A percentile compares a stretch with the other conserved stretches of the same genome.
Conservation (phyloP, 2,113 vertebrate species). For the Mustelus asterias region DNA sequence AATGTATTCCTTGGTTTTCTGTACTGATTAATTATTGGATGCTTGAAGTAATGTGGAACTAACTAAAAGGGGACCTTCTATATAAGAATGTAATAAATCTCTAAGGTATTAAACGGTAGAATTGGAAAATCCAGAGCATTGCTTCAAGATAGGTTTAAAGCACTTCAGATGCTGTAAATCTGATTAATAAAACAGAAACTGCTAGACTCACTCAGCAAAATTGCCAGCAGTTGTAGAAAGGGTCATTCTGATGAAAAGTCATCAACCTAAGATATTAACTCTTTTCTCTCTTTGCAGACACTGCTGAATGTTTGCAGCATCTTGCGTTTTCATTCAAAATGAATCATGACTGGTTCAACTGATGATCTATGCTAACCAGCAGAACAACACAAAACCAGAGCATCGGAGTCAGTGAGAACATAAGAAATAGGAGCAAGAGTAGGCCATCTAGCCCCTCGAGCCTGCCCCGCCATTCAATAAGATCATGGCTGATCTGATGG, state of each 20-base stretch:
- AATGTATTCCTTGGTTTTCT: background rate
- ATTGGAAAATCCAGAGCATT: background rate
- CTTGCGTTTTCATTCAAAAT: background rate
- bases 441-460: too few relatives aligned
- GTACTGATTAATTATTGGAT: background rate
- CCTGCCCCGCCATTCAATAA: too few relatives aligned
- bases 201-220: too few relatives aligned
- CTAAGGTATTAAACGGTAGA: too few relatives aligned
- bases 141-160: background rate
- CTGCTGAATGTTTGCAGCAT: background rate
- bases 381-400: background rate
- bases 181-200: background rate
- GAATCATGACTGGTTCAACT: slow-evolving; percentile 5
- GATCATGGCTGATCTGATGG: too few relatives aligned
- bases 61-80: too few relatives aligned
- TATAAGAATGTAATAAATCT: too few relatives aligned
- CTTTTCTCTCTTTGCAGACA: too few relatives aligned
- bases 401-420: background rate
- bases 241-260: background rate
- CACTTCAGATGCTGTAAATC: background rate
- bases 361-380: background rate
- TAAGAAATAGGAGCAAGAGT: too few relatives aligned
- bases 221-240: background rate
- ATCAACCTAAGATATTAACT: background rate
- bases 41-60: background rate